Conservation (phyloP, 2,113 vertebrate species). For the Anhinga anhinga region DNA sequence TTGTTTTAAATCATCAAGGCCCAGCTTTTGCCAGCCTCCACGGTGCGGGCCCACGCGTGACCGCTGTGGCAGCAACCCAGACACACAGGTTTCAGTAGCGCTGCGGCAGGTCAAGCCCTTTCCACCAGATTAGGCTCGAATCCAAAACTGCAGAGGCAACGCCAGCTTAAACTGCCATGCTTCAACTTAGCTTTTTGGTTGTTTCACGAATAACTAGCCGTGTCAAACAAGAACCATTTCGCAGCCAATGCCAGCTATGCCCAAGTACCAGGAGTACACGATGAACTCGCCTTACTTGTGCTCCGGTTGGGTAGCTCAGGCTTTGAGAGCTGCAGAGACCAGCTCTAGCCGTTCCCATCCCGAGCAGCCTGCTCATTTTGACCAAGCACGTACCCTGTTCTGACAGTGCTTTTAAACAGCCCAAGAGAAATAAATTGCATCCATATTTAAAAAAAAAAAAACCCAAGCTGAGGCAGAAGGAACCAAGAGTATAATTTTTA, state of each 20-base stretch:
- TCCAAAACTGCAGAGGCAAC: neutral
- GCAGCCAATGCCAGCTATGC: neutral
- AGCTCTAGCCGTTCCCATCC: neutral
- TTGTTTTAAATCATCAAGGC: neutral
- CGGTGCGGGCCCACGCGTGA: rapidly evolving
- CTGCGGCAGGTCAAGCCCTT: neutral
- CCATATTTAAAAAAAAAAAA: neutral
- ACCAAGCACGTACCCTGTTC: neutral
- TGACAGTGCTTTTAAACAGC: neutral
- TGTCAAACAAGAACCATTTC: neutral
- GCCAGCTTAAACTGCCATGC: neutral
- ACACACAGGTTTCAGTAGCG: neutral
- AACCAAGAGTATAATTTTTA: neutral
- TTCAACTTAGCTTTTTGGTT: neutral
- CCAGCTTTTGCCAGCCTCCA: neutral
- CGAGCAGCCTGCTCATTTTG: neutral
- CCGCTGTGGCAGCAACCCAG: neutral
- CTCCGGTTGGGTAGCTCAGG: neutral
- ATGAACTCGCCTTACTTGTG: neutral
- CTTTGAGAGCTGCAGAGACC: neutral
- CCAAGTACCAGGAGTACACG: neutral
- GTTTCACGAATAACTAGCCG: neutral
- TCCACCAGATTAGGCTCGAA: neutral
- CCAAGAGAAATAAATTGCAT: neutral
- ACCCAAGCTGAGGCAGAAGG: neutral